These are phyloP conservation scores for Chaetodon trifasciatus DNA, from an alignment of 2,797 vertebrate species.

Conservation along the genomic window DNA sequence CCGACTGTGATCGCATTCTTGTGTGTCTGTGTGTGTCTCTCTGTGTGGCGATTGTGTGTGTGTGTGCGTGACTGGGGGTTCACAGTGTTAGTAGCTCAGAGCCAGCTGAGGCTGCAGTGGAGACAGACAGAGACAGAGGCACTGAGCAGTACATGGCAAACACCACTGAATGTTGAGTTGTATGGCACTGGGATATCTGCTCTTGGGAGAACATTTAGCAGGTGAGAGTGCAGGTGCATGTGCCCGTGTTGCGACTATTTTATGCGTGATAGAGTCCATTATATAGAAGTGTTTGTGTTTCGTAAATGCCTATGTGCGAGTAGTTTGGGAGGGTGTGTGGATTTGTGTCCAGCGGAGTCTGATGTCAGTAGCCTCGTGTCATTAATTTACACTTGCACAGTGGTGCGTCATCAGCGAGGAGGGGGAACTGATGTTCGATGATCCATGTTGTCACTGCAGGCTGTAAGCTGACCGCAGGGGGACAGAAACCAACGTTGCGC, in stretches of 20 bases:
- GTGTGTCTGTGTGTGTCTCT: slow-evolving; percentile 35
- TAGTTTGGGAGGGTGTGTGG: neutral
- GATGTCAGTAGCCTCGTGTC: neutral
- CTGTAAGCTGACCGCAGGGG: slow-evolving; percentile 69
- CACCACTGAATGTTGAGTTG: slow-evolving; percentile 57
- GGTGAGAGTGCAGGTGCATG: slow-evolving; percentile 58
- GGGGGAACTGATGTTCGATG: slow-evolving; percentile 30
- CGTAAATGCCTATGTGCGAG: neutral
- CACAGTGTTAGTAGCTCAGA: slow-evolving; percentile 75
- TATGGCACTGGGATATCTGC: slow-evolving; percentile 55
- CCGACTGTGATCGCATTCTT: slow-evolving; percentile 59
- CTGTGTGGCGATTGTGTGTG: slow-evolving; percentile 25
- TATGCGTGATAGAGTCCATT: neutral
- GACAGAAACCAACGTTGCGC: slow-evolving; percentile 55
- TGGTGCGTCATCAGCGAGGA: slow-evolving; percentile 4
- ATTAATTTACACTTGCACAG: slow-evolving; percentile 4
- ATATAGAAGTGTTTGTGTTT: slow-evolving; percentile 9
- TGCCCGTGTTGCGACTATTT: neutral
- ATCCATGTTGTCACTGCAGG: slow-evolving; percentile 68
- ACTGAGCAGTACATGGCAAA: slow-evolving; percentile 61
- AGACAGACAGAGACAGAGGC: slow-evolving; percentile 69
- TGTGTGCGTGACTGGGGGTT: slow-evolving; percentile 58
- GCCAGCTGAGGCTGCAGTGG: slow-evolving; percentile 72
- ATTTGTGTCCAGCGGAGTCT: neutral
- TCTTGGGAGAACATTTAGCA: slow-evolving; percentile 54